phyloP scores from a whole-genome alignment of 2,113 vertebrate species.

The Pungitius pungitius region DNA sequence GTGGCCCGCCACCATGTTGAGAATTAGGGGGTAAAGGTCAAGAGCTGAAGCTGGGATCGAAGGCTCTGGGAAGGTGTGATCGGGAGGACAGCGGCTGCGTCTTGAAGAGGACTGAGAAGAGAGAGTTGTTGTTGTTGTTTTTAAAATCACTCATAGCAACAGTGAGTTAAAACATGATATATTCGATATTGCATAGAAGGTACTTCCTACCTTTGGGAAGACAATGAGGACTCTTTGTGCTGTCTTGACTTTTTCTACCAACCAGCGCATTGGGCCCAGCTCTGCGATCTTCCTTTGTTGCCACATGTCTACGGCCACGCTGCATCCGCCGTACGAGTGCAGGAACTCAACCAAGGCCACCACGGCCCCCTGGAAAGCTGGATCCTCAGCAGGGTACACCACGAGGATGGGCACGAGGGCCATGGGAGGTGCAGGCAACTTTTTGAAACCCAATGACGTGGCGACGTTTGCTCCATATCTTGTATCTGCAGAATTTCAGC shows the following conservation, averaged over 20 bases:
- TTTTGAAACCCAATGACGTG: constrained; percentile 2
- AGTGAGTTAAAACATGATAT: not conserved
- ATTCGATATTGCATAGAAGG: not conserved
- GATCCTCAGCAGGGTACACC: constrained; percentile 79
- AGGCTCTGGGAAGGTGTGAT: not conserved
- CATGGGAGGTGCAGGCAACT: not conserved
- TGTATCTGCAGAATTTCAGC: constrained; percentile 44
- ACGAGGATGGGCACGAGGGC: constrained; percentile 72
- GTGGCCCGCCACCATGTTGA: constrained; percentile 82
- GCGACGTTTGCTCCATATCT: not conserved
- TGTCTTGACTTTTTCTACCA: constrained; percentile 75
- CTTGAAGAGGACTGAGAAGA: constrained; percentile 6
- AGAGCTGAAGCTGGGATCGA: constrained; percentile 71
- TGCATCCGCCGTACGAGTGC: constrained; percentile 72
- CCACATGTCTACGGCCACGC: constrained; percentile 83
- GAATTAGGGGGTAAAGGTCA: constrained; percentile 81
- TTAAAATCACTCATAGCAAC: not conserved
- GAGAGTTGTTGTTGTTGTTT: not conserved
- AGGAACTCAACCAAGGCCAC: constrained; percentile 82
- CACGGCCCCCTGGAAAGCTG: constrained; percentile 78
- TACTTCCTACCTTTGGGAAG: constrained; percentile 48
- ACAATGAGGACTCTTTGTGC: constrained; percentile 81
- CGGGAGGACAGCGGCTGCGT: constrained; percentile 1
- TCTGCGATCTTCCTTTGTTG: constrained; percentile 82
- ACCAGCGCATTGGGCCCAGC: constrained; percentile 83